Base-by-base conservation (phyloP, 2,797 vertebrate species). In the Phrynocephalus guinanensis region DNA sequence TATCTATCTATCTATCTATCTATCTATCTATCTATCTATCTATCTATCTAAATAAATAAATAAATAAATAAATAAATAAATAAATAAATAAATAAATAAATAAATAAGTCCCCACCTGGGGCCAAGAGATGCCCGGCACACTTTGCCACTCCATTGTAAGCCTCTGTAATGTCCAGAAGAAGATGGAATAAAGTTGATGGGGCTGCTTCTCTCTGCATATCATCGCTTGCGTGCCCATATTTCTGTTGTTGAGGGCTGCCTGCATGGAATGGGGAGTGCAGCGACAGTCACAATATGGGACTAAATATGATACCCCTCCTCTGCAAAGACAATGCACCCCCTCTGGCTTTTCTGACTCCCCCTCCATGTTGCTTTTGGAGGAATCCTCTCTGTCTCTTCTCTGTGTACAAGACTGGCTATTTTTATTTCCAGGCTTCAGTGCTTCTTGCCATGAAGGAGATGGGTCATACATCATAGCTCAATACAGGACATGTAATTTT, bases 241-340 rank as follows among this genome's bases (percentile, higher is more conserved):
- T 26, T 89, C 63, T 82, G 44, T 88, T 79, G 60, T 86, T 89
- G 84, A 88, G 33, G 48, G 79, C 18, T 83, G 4, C 60, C 0
- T 38, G 86, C 86, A 87, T 91, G 86, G 60, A 91, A 89, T 87
- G 60, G 15, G 56, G 30, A 73, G 63, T 15, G 1, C 22, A 0
- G 20, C 81, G 83, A 15, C 77, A 10, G 50, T 52, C 80, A 82
- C 68, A 63, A 0, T 0, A 20, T n/a, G 48, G 5, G 77, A 56
- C 84, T 92, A 76, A 89, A 90, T 92, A 79, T 88, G 60, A 79
- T 89, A 77, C 72, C 72, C 78, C 87, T 90, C 79, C 85, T 91
- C 88, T 88, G 87, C 88, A 79, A 30, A 33, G 30, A 89, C 15
- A 0, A 0, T 10, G 26, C 1, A 38, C 20, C 73, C 72, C 56